These are phyloP conservation scores for Thamnophis sirtalis DNA, from an alignment of 2,113 vertebrate species.

Conservation along the genomic window DNA sequence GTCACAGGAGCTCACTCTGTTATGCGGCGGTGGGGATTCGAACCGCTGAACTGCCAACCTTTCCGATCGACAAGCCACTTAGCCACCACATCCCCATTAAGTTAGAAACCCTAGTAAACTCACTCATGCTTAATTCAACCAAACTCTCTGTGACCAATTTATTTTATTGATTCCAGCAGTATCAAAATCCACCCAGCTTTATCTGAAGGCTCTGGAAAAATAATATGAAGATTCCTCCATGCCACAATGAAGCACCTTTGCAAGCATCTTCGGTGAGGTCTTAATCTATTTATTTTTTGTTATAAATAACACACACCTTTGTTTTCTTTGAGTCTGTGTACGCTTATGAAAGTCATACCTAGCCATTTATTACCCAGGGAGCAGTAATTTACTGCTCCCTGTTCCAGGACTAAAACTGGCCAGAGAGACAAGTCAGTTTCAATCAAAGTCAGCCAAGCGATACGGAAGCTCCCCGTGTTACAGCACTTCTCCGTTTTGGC, in stretches of 20 bases:
- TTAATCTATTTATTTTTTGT: not conserved
- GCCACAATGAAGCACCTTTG: not conserved
- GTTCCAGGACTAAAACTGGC: not conserved
- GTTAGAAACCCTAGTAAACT: not conserved
- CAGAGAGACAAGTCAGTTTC: not conserved
- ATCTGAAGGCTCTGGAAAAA: not conserved
- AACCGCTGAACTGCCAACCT: too few species aligned
- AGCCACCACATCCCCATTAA: not conserved
- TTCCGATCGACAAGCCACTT: too few species aligned
- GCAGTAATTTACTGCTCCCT: not conserved
- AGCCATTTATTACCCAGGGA: not conserved
- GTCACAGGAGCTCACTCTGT: too few species aligned
- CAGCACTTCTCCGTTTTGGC: accelerated
- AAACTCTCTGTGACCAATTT: not conserved
- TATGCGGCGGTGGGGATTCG: too few species aligned
- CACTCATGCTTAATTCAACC: not conserved
- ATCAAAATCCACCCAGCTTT: not conserved
- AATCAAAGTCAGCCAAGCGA: not conserved
- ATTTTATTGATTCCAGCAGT: not conserved
- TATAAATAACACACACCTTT: not conserved
- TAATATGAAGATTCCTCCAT: not conserved
- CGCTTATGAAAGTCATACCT: not conserved
- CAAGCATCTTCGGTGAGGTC: not conserved
- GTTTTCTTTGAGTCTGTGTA: not conserved
- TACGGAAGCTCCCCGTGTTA: not conserved